Percentiles rank a stretch among this genome's conserved stretches.
Evolutionary conservation across 2,888 invertebrate species (phyloP).

Genomic region (Drosophila fungiperda): DNA sequence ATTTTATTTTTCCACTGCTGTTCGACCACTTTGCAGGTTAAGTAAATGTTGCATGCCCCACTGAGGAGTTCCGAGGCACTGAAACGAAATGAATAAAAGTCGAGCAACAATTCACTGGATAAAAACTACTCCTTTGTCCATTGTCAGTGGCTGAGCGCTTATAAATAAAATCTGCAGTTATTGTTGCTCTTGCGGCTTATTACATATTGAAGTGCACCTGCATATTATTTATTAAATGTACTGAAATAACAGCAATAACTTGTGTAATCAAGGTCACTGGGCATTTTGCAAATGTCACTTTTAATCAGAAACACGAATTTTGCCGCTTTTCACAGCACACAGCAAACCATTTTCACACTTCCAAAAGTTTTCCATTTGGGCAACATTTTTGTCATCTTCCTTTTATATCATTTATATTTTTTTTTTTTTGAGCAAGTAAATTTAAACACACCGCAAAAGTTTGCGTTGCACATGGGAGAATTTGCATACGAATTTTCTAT

Average conservation of each 20-base stretch:
- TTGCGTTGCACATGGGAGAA: conserved; percentile 59
- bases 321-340: conserved; percentile 21
- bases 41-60: conserved; percentile 44
- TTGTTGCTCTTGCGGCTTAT: conserved; percentile 55
- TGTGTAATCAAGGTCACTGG: conserved; percentile 27
- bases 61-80: conserved; percentile 8
- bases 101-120: conserved; percentile 23
- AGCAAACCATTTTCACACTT: conserved; percentile 48
- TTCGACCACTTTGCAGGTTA: conserved; percentile 44
- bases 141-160: conserved; percentile 16
- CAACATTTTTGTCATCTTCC: conserved; percentile 36
- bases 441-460: conserved; percentile 61
- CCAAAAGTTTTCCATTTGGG: conserved; percentile 39
- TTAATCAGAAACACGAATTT: conserved; percentile 57
- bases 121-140: conserved; percentile 8
- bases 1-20: conserved; percentile 15
- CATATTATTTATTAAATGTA: conserved; percentile 60
- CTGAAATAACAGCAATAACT: conserved; percentile 26
- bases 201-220: conserved; percentile 68
- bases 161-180: conserved; percentile 16
- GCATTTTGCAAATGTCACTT: conserved; percentile 17
- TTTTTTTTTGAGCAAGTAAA: conserved; percentile 31
- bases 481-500: conserved; percentile 75
- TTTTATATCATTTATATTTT: conserved; percentile 19
- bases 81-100: conserved; percentile 56